These are phyloP conservation scores for Hipposideros armiger DNA, from an alignment of 2,113 vertebrate species.

Conservation along the genomic window DNA sequence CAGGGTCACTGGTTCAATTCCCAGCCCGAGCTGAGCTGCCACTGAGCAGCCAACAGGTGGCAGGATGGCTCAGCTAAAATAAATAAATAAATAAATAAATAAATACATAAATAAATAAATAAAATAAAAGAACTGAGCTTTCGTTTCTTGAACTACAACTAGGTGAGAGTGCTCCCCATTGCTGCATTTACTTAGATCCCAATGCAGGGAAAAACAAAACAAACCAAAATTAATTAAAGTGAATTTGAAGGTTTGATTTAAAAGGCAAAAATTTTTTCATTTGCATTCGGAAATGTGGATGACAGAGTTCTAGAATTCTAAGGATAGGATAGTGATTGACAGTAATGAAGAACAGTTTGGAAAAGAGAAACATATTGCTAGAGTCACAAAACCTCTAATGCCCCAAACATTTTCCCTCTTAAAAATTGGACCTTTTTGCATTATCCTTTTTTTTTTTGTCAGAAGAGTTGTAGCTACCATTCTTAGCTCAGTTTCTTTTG, in stretches of 20 bases:
- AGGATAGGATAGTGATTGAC: slow-evolving; percentile 51
- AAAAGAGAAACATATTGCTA: slow-evolving; percentile 58
- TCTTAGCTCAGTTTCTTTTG: slow-evolving; percentile 63
- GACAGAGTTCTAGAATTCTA: background rate
- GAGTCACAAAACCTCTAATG: slow-evolving; percentile 60
- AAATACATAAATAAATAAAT: too few species aligned
- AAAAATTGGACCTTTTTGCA: slow-evolving; percentile 35
- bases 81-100: too few species aligned
- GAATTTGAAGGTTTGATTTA: background rate
- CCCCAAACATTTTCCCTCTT: slow-evolving; percentile 49
- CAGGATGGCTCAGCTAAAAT: too few species aligned
- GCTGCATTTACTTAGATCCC: background rate
- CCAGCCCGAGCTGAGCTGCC: too few species aligned
- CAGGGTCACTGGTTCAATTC: too few species aligned
- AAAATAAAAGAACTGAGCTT: background rate
- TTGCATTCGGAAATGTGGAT: slow-evolving; percentile 29
- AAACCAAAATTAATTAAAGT: slow-evolving; percentile 4
- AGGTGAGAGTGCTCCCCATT: background rate
- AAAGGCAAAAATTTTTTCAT: background rate
- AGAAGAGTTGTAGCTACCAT: slow-evolving; percentile 44
- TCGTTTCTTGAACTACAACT: background rate
- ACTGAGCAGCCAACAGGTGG: too few species aligned
- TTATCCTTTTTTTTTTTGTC: background rate
- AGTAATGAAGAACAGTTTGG: slow-evolving; percentile 62
- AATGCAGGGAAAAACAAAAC: background rate